A percentile compares a stretch with the other conserved stretches of the same genome.
Evolutionary conservation across 2,888 invertebrate species (phyloP).

Genomic region (Rotaria sp.): DNA sequence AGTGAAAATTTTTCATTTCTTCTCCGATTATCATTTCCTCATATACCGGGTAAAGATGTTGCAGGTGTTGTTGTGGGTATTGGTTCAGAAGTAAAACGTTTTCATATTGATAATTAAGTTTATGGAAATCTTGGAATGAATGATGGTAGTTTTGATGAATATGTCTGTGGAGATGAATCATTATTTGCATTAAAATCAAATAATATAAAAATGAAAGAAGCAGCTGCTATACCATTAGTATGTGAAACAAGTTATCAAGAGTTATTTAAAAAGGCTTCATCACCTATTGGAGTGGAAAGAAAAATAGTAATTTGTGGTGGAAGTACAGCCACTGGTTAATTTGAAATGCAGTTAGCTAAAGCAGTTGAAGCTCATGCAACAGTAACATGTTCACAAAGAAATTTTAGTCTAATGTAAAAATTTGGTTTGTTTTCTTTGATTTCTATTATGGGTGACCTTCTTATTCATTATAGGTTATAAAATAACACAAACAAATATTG

Average conservation of each 20-base stretch:
- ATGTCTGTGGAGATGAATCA: neutral
- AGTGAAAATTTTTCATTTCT: neutral
- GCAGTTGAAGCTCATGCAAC: neutral
- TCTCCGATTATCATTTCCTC: neutral
- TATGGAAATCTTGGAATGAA: neutral
- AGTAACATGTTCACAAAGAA: neutral
- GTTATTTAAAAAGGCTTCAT: neutral
- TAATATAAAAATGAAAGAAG: neutral
- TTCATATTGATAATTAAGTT: neutral
- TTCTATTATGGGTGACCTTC: too few relatives aligned
- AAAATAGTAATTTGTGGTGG: neutral
- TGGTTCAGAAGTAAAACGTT: neutral
- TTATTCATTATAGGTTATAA: neutral
- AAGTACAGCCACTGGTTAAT: neutral
- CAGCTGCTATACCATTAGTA: neutral
- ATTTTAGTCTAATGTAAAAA: neutral
- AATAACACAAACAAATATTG: neutral
- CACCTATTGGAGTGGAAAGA: neutral
- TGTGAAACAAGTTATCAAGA: constrained; percentile 4
- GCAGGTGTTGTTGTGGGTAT: neutral
- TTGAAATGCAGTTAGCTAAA: neutral
- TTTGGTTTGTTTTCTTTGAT: neutral
- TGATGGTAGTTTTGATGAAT: neutral
- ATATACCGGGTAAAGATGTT: neutral
- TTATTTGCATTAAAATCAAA: neutral